A percentile compares a stretch with the other conserved stretches of the same genome.
Conservation (phyloP, 2,113 vertebrate genomes). For the Hyla sarda region DNA sequence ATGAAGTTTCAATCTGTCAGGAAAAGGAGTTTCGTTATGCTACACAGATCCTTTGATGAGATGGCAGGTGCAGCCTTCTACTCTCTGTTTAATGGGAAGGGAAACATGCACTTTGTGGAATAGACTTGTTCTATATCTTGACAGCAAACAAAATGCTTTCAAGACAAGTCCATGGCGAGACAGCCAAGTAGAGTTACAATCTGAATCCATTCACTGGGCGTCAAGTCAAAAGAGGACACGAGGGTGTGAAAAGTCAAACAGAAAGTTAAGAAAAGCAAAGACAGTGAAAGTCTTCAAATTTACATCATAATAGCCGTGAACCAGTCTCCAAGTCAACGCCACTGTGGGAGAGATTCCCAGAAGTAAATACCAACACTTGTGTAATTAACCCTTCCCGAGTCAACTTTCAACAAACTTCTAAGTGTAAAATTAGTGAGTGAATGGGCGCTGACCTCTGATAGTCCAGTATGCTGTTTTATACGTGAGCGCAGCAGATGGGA, state of each 20-base stretch:
- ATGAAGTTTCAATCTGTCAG: background rate
- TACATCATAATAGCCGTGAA: slow-evolving; percentile 1
- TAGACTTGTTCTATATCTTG: slow-evolving; percentile 5
- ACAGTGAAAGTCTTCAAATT: slow-evolving; percentile 27
- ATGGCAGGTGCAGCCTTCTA: background rate
- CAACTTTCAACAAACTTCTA: background rate
- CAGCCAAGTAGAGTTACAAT: background rate
- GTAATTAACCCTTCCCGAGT: background rate
- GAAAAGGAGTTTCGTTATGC: background rate
- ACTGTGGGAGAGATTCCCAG: background rate
- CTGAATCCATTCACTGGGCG: background rate
- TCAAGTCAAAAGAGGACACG: slow-evolving; percentile 28
- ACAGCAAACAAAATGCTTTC: background rate
- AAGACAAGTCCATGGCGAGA: background rate
- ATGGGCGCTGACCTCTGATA: background rate
- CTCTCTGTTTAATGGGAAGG: background rate
- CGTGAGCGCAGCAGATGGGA: background rate
- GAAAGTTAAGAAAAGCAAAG: slow-evolving; percentile 23
- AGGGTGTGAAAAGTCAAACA: slow-evolving; percentile 5
- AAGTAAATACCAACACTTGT: background rate
- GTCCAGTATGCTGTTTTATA: background rate
- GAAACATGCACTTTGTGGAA: background rate
- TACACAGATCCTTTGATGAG: slow-evolving; percentile 4
- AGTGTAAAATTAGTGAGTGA: background rate
- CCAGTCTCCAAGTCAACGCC: slow-evolving; percentile 4